Conservation (phyloP, 2,888 invertebrate species). For the Cryptus armator region DNA sequence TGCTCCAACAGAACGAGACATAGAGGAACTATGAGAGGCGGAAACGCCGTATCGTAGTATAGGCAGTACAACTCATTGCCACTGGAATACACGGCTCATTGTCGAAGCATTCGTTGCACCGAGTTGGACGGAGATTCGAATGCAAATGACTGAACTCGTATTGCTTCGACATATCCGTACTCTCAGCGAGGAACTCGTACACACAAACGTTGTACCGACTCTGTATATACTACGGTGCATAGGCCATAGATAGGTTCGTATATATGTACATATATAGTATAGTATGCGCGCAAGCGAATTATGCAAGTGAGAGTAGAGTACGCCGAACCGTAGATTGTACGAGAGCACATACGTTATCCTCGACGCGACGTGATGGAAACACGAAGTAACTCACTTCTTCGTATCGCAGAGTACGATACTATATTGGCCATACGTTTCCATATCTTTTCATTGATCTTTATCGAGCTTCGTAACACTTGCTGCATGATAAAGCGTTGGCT, state of each 20-base stretch:
- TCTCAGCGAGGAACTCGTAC: constrained; percentile 30
- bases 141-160: constrained; percentile 61
- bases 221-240: constrained; percentile 11
- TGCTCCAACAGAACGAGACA: constrained; percentile 39
- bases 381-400: constrained; percentile 6
- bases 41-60: constrained; percentile 10
- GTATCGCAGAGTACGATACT: neutral
- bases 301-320: constrained; percentile 21
- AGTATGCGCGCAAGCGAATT: constrained; percentile 1
- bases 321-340: constrained; percentile 12
- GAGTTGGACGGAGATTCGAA: constrained; percentile 48
- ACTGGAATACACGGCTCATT: constrained; percentile 54
- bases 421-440: neutral
- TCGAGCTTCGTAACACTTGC: too few relatives aligned
- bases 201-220: constrained; percentile 23
- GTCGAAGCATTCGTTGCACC: constrained; percentile 51
- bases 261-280: neutral
- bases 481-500: too few relatives aligned
- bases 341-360: neutral
- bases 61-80: constrained; percentile 35
- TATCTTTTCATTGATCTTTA: neutral
- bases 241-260: constrained; percentile 3
- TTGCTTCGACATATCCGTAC: constrained; percentile 58
- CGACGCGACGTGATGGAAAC: constrained; percentile 1
- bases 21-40: constrained; percentile 13